Evolutionary conservation across 2,113 vertebrate species (phyloP).

Genomic region (Megaceryle maxima): DNA sequence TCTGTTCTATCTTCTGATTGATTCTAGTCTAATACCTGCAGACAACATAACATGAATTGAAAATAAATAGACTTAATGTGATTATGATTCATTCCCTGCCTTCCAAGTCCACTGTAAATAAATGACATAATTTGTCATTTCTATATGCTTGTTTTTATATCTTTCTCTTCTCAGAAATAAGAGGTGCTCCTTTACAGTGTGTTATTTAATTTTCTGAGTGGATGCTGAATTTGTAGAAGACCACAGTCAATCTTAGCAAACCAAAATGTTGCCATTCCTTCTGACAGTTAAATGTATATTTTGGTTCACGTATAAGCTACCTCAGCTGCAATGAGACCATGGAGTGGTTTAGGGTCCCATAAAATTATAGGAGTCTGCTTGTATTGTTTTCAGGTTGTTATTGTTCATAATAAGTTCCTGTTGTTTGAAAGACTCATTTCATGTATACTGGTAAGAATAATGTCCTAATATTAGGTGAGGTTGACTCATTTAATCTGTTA

Average conservation of each 20-base stretch:
- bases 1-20: background rate
- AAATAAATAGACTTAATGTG: background rate
- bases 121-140: background rate
- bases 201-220: background rate
- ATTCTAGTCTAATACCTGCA: constrained; percentile 10
- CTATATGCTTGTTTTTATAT: background rate
- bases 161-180: background rate
- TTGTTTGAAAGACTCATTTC: constrained; percentile 15
- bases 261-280: background rate
- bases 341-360: background rate
- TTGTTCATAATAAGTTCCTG: constrained; percentile 30
- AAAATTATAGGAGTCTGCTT: constrained; percentile 5
- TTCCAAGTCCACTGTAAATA: background rate
- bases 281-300: background rate
- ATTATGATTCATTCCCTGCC: background rate
- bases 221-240: background rate
- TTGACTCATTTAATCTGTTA: background rate
- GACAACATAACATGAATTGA: background rate
- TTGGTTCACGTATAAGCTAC: background rate
- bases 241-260: background rate
- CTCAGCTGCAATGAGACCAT: background rate
- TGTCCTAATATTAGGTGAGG: background rate
- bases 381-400: constrained; percentile 48
- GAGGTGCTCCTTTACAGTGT: background rate
- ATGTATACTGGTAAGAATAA: background rate